Percentiles rank a stretch among this genome's conserved stretches.
These are phyloP conservation scores for Chloebia gouldiae DNA, from an alignment of 2,113 vertebrate species.

Conservation along the genomic window DNA sequence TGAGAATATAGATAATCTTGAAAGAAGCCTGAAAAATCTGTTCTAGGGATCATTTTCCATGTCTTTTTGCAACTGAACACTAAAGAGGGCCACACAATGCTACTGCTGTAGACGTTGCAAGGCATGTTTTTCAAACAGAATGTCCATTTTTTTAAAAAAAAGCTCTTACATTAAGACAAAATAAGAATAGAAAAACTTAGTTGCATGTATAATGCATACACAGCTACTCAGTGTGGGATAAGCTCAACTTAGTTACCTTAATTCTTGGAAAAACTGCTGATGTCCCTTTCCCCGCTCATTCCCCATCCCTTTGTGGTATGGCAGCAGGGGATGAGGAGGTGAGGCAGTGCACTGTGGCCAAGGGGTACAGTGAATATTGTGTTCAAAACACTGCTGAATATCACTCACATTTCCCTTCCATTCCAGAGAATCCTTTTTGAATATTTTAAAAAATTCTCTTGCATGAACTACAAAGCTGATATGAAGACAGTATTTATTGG, in stretches of 20 bases:
- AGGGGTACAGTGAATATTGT: neutral
- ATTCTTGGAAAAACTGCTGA: neutral
- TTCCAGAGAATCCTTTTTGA: neutral
- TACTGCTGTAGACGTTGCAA: neutral
- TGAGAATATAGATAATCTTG: neutral
- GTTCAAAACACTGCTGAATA: neutral
- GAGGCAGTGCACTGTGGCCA: neutral
- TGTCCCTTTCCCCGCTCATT: neutral
- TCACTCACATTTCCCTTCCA: neutral
- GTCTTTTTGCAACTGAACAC: neutral
- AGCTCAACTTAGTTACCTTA: neutral
- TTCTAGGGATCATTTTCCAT: neutral
- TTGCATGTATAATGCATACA: neutral
- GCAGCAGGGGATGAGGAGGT: neutral
- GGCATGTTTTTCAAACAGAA: neutral
- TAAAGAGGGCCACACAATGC: neutral
- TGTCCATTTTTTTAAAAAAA: neutral
- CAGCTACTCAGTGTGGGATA: neutral
- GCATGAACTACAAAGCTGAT: neutral
- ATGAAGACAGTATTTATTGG: neutral
- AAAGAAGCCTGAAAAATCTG: constrained; percentile 1
- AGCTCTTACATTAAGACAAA: neutral
- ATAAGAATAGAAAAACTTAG: neutral
- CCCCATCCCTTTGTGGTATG: neutral
- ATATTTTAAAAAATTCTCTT: neutral